Evolutionary conservation across 1,140 invertebrate species (phyloP).

Genomic region (Ectropis grisescens): DNA sequence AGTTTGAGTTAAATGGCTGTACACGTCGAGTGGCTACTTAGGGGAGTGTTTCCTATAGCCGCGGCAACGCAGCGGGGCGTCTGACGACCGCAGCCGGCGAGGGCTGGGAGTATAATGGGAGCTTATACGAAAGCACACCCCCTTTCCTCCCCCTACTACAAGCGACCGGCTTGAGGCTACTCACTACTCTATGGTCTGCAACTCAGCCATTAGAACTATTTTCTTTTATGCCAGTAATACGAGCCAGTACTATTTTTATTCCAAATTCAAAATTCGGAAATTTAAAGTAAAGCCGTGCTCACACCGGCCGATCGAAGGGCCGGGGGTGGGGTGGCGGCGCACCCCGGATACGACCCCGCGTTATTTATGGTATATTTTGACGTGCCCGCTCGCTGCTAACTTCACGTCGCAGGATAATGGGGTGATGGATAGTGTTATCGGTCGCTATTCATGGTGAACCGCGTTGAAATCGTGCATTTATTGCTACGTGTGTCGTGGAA

Average conservation of each 20-base stretch:
- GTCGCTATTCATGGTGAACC: slow-evolving; percentile 48
- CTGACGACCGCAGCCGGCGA: slow-evolving; percentile 30
- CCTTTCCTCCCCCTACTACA: too few relatives aligned
- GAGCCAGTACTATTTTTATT: slow-evolving; percentile 36
- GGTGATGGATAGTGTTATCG: slow-evolving; percentile 68
- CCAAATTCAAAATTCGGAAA: slow-evolving; percentile 28
- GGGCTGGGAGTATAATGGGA: slow-evolving; percentile 45
- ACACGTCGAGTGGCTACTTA: too few relatives aligned
- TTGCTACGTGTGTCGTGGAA: slow-evolving; percentile 33
- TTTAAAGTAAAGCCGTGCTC: slow-evolving; percentile 28
- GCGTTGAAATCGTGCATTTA: slow-evolving; percentile 36
- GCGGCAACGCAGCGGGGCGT: slow-evolving; percentile 4
- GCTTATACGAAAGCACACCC: too few relatives aligned
- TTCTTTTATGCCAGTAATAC: too few relatives aligned
- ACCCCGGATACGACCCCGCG: slow-evolving; percentile 36
- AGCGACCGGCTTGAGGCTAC: too few relatives aligned
- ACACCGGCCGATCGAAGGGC: slow-evolving; percentile 32
- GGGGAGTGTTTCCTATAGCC: too few relatives aligned
- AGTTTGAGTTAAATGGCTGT: slow-evolving; percentile 40
- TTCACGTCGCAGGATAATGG: slow-evolving; percentile 59
- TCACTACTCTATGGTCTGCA: too few relatives aligned
- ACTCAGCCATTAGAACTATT: too few relatives aligned
- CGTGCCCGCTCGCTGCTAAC: slow-evolving; percentile 55
- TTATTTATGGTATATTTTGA: slow-evolving; percentile 68
- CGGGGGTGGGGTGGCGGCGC: slow-evolving; percentile 21